Evolutionary conservation across 1,140 invertebrate genomes (phyloP).

Genomic region (Colletes latitarsis): DNA sequence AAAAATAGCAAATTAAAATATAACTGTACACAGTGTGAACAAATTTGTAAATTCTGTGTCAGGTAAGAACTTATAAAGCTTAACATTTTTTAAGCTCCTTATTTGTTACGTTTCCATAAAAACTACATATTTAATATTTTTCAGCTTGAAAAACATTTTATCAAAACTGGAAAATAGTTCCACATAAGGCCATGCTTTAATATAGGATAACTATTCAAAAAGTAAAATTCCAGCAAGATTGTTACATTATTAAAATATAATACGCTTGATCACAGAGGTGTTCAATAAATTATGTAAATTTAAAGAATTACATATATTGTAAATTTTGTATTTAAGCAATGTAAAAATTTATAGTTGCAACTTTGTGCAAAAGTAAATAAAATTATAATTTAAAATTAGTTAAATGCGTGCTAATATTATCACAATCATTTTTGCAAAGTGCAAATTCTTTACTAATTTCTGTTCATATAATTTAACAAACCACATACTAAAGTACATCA

Average conservation of each 20-base stretch:
- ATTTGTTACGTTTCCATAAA: neutral
- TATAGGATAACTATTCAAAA: neutral
- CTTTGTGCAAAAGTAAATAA: conserved; percentile 50
- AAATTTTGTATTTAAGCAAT: conserved; percentile 32
- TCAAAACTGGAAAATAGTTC: conserved; percentile 26
- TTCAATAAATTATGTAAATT: conserved; percentile 19
- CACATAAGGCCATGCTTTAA: conserved; percentile 28
- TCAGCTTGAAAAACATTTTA: conserved; percentile 9
- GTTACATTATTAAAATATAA: conserved; percentile 1
- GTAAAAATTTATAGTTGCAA: conserved; percentile 50
- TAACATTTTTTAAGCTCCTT: conserved; percentile 21
- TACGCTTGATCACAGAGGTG: neutral
- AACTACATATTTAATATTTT: conserved; percentile 10
- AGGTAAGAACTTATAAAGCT: conserved; percentile 37
- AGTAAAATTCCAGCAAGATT: neutral
- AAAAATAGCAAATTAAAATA: conserved; percentile 46
- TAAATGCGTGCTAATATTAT: conserved; percentile 38
- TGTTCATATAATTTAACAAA: conserved; percentile 51
- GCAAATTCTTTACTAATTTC: conserved; percentile 56
- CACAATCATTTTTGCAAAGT: conserved; percentile 63
- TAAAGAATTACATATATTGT: conserved; percentile 11
- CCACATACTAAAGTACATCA: conserved; percentile 59
- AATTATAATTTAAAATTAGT: conserved; percentile 51
- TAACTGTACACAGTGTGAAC: conserved; percentile 42
- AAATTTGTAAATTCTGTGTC: conserved; percentile 36